Conservation (phyloP, 2,113 vertebrate genomes). For the Oryzias woworae region DNA sequence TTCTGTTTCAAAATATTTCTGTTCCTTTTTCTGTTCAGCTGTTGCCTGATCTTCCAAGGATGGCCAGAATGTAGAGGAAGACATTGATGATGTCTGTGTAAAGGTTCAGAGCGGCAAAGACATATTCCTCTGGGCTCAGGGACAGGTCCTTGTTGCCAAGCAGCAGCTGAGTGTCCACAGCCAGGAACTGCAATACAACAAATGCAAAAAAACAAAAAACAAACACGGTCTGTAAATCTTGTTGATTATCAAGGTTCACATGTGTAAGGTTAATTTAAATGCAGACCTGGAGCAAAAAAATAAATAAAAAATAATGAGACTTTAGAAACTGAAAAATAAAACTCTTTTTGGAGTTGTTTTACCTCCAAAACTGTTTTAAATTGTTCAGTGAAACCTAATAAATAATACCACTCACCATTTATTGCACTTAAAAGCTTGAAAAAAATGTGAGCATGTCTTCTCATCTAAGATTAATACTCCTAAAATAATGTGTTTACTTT, state of each 20-base stretch:
- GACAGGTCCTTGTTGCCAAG: conserved; percentile 88
- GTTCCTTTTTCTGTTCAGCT: conserved; percentile 24
- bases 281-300: too few species aligned
- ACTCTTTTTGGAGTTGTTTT: too few species aligned
- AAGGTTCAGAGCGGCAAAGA: conserved; percentile 71
- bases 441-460: not conserved
- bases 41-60: conserved; percentile 55
- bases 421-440: not conserved
- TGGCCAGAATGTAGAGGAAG: conserved; percentile 69
- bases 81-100: conserved; percentile 75
- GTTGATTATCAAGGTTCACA: too few species aligned
- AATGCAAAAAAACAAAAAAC: not conserved
- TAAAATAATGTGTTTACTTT: too few species aligned
- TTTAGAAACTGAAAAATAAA: too few species aligned
- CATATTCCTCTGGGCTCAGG: conserved; percentile 74
- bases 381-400: too few species aligned
- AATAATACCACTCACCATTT: not conserved
- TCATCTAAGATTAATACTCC: too few species aligned
- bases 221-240: not conserved
- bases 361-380: too few species aligned
- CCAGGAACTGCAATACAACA: conserved; percentile 81
- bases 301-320: too few species aligned
- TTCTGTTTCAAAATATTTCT: not conserved
- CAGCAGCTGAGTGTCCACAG: conserved; percentile 89
- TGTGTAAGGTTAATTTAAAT: too few species aligned